Evolutionary conservation across 1,140 invertebrate genomes (phyloP).

Genomic region (Drosophila orena): DNA sequence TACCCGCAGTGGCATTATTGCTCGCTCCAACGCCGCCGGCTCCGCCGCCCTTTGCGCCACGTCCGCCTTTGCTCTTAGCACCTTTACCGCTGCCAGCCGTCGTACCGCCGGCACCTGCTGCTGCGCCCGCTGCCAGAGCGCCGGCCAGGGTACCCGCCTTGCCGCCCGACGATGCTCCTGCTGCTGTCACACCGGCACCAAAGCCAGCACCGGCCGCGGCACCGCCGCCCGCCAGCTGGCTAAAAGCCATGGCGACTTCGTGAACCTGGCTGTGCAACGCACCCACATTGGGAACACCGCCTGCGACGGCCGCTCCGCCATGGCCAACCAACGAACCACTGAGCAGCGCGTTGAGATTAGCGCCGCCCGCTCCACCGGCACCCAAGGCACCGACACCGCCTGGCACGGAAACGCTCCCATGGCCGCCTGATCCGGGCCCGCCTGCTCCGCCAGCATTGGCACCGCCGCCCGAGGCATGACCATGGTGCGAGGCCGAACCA

Average conservation of each 20-base stretch:
- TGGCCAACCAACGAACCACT: constrained; percentile 57
- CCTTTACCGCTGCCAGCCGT: constrained; percentile 50
- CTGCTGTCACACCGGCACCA: constrained; percentile 25
- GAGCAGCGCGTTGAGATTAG: constrained; percentile 62
- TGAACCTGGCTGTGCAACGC: constrained; percentile 53
- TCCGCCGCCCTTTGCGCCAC: constrained; percentile 79
- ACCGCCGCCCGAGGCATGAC: constrained; percentile 25
- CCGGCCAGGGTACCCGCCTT: constrained; percentile 65
- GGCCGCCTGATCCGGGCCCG: constrained; percentile 11
- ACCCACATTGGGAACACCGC: constrained; percentile 41
- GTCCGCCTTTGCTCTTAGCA: constrained; percentile 56
- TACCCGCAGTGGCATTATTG: constrained; percentile 78
- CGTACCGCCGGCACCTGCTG: constrained; percentile 61
- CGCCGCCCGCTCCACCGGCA: constrained; percentile 36
- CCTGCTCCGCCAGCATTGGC: constrained; percentile 18
- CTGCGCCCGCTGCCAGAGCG: constrained; percentile 63
- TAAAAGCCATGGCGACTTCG: constrained; percentile 67
- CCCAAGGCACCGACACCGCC: constrained; percentile 47
- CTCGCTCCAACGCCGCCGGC: constrained; percentile 33
- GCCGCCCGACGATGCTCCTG: constrained; percentile 52
- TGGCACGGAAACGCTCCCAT: constrained; percentile 43
- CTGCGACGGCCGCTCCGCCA: constrained; percentile 51
- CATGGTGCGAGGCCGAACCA: constrained; percentile 34
- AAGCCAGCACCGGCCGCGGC: constrained; percentile 44
- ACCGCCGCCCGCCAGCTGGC: constrained; percentile 63